Evolutionary conservation across 2,113 vertebrate species (phyloP).

Genomic region (Cottus gobio): DNA sequence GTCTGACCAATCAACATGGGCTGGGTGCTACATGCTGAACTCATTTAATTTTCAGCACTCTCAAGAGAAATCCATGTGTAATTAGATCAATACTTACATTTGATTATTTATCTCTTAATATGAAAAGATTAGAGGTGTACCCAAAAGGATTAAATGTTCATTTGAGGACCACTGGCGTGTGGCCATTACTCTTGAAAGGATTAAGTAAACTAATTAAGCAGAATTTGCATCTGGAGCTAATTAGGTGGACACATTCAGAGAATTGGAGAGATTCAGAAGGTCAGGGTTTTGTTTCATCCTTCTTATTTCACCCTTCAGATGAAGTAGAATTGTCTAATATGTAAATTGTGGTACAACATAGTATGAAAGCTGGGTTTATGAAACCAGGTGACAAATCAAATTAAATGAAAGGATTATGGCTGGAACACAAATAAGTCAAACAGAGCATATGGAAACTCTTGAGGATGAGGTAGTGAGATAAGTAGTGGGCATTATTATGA

Average conservation of each 20-base stretch:
- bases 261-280: slow-evolving; percentile 49
- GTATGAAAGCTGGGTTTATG: background rate
- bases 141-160: slow-evolving; percentile 94
- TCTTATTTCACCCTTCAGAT: slow-evolving; percentile 23
- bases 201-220: slow-evolving; percentile 91
- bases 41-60: slow-evolving; percentile 63
- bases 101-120: slow-evolving; percentile 95
- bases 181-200: slow-evolving; percentile 92
- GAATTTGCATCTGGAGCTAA: slow-evolving; percentile 79
- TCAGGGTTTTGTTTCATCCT: slow-evolving; percentile 59
- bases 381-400: slow-evolving; percentile 1
- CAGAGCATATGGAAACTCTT: background rate
- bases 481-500: background rate
- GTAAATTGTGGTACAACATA: slow-evolving; percentile 19
- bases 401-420: slow-evolving; percentile 4
- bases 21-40: slow-evolving; percentile 39
- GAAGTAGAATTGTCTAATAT: slow-evolving; percentile 17
- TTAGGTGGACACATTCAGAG: slow-evolving; percentile 72
- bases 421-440: slow-evolving; percentile 10
- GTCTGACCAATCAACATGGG: slow-evolving; percentile 24
- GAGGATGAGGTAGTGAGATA: background rate
- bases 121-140: slow-evolving; percentile 94
- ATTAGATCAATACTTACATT: slow-evolving; percentile 95
- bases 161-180: slow-evolving; percentile 87
- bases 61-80: slow-evolving; percentile 70